A percentile compares a stretch with the other conserved stretches of the same genome.
These are phyloP conservation scores for Lemur catta DNA, from an alignment of 2,797 vertebrate species.

Conservation along the genomic window DNA sequence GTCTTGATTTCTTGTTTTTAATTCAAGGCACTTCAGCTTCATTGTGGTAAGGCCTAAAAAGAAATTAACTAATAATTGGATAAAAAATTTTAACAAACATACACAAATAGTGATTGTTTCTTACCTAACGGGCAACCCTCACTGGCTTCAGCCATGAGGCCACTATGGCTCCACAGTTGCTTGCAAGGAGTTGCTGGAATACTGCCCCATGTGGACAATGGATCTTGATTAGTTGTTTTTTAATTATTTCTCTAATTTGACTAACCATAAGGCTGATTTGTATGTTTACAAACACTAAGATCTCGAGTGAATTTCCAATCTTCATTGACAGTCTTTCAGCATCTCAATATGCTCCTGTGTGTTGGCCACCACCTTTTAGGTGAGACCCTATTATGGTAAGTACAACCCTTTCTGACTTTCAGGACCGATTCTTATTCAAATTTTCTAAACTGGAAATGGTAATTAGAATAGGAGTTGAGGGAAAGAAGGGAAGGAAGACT, in stretches of 20 bases:
- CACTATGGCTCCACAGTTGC: neutral
- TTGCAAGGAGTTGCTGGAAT: neutral
- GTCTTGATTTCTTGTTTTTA: slow-evolving; percentile 45
- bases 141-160: neutral
- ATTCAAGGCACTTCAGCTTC: slow-evolving; percentile 4
- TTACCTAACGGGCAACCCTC: neutral
- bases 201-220: neutral
- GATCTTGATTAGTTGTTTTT: neutral
- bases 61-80: slow-evolving; percentile 27
- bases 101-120: neutral
- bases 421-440: neutral
- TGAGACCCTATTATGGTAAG: neutral
- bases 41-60: neutral
- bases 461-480: neutral
- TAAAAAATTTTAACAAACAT: neutral
- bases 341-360: neutral
- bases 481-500: neutral
- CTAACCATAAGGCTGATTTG: neutral
- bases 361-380: neutral
- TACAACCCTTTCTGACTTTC: neutral
- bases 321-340: neutral
- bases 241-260: neutral
- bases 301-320: neutral
- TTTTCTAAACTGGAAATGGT: neutral
- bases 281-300: slow-evolving; percentile 18